Evolutionary conservation across 2,888 invertebrate species (phyloP).

Genomic region (Lucinisca nassula): DNA sequence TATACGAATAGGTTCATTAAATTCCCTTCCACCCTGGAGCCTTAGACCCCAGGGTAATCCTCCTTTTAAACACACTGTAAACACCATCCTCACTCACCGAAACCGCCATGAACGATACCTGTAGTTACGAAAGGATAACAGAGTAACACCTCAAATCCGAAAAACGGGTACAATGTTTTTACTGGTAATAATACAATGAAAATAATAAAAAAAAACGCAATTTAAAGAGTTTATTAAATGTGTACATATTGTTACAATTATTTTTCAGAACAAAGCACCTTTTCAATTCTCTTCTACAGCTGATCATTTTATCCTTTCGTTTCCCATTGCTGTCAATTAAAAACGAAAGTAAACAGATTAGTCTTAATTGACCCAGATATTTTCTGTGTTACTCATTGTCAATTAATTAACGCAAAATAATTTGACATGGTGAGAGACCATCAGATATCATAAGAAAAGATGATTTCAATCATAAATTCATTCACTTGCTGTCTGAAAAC

Average conservation of each 20-base stretch:
- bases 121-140: slow-evolving; percentile 39
- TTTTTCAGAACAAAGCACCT: too few relatives aligned
- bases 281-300: too few relatives aligned
- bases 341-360: slow-evolving; percentile 15
- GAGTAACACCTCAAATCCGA: not conserved
- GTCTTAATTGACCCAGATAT: slow-evolving; percentile 1
- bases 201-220: too few relatives aligned
- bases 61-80: slow-evolving; percentile 92
- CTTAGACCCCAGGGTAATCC: slow-evolving; percentile 97
- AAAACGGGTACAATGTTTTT: not conserved
- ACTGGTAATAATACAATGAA: too few relatives aligned
- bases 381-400: not conserved
- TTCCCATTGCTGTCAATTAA: not conserved
- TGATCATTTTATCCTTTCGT: not conserved
- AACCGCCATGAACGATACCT: slow-evolving; percentile 79
- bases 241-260: too few relatives aligned
- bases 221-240: too few relatives aligned
- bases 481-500: too few relatives aligned
- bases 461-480: too few relatives aligned
- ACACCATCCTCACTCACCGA: slow-evolving; percentile 83
- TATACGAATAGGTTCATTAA: slow-evolving; percentile 93
- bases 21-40: slow-evolving; percentile 95
- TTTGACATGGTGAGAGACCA: too few relatives aligned
- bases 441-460: too few relatives aligned
- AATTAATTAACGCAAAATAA: not conserved